Conservation (phyloP, 2,113 vertebrate genomes). For the Limnothrissa miodon region DNA sequence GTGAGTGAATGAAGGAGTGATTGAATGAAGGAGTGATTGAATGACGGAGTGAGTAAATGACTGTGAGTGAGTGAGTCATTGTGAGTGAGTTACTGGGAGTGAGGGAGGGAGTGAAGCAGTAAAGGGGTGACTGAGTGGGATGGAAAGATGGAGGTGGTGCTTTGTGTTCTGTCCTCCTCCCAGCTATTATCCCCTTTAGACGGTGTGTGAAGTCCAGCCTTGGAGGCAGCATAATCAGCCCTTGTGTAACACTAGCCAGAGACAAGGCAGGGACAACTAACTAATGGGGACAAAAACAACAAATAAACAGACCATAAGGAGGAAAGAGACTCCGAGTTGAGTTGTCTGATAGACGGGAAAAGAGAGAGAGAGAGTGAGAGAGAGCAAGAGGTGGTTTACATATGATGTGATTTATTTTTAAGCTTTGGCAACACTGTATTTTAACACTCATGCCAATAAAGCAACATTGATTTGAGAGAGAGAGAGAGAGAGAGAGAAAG, state of each 20-base stretch:
- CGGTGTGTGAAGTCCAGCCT: not conserved
- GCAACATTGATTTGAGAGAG: no score
- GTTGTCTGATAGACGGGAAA: not conserved
- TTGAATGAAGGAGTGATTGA: no score
- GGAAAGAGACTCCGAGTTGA: not conserved
- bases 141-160: not conserved
- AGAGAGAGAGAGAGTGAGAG: not conserved
- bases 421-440: no score
- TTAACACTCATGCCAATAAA: no score
- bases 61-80: no score
- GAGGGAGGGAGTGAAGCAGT: not conserved
- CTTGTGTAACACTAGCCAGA: not conserved
- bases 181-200: no score
- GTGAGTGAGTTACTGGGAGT: no score
- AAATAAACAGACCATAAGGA: not conserved
- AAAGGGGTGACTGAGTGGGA: not conserved
- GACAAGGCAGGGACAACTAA: not conserved
- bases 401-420: no score
- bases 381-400: no score
- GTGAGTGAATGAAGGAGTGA: no score
- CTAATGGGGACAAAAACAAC: not conserved
- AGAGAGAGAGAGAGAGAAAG: not conserved
- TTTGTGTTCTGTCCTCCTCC: not conserved
- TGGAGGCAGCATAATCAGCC: not conserved
- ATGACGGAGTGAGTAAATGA: no score